phyloP scores from a whole-genome alignment of 2,888 invertebrate species.

The Lacanobia oleracea region DNA sequence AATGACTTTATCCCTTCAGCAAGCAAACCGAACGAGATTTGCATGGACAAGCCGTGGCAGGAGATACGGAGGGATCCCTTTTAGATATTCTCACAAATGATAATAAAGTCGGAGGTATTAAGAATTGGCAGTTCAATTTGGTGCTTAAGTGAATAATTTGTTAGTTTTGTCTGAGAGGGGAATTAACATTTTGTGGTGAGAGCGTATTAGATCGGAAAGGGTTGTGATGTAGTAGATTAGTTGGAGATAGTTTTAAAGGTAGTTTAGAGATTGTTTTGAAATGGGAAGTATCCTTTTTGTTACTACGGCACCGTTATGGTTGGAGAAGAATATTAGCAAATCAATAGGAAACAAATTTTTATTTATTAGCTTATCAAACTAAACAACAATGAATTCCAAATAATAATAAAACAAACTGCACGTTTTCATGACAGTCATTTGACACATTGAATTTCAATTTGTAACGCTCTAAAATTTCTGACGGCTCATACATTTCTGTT shows the following conservation, averaged over 20 bases:
- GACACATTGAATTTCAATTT: neutral
- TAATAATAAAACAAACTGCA: too few relatives aligned
- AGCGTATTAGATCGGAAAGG: neutral
- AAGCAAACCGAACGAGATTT: conserved; percentile 62
- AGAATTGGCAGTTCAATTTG: conserved; percentile 32
- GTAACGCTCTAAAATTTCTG: neutral
- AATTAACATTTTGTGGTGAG: conserved; percentile 6
- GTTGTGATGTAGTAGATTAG: conserved; percentile 2
- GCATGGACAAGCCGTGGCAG: conserved; percentile 35
- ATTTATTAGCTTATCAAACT: neutral
- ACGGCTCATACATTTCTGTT: neutral
- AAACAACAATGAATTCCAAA: too few relatives aligned
- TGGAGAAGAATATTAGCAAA: neutral
- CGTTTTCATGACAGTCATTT: neutral
- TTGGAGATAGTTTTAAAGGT: neutral
- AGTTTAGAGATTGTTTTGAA: neutral
- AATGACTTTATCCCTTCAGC: conserved; percentile 59
- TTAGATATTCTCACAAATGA: conserved; percentile 24
- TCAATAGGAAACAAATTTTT: neutral
- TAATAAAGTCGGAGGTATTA: conserved; percentile 43
- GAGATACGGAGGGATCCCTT: conserved; percentile 36
- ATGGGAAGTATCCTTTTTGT: neutral
- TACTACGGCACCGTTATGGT: neutral
- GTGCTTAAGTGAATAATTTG: conserved; percentile 44
- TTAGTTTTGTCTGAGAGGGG: conserved; percentile 21